Base-by-base conservation (phyloP, 2,113 vertebrate genomes). In the Conger conger region DNA sequence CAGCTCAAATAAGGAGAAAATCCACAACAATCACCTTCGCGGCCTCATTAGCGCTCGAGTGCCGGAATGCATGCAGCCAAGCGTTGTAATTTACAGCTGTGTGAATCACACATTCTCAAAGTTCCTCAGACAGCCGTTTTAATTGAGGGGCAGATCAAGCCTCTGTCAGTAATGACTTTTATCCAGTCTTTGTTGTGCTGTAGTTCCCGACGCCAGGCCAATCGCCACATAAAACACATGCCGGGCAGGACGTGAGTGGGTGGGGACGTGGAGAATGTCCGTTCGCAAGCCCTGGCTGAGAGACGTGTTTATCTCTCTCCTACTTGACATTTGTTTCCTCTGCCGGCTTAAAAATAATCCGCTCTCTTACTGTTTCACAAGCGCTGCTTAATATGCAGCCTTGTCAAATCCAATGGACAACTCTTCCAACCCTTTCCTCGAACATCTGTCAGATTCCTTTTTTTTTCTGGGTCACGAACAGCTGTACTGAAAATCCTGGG, bases 401-500 rank as follows among this genome's bases (percentile, higher is more conserved):
- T n/a, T 45, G 53, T 85, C 82, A 33, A 54, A 30, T 33, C 30
- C 33, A 81, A 73, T 73, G 17, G 33, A 11, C 17, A 45, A 30
- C 4, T 38, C 33, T 53, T n/a, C 79, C 81, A 85, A 76, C 63
- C 36, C 30, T 81, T 53, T 86, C 82, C 73, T 83, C 50, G 63
- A 92, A 92, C 93, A 94, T 92, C 92, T 94, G 93, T 85, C 90
- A 57, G n/a, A 82, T 78, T 81, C 80, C 40, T 80, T 76, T 89
- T 88, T 89, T 88, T 91, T 88, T 91, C 88, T 88, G 5, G 92
- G 89, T 90, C 87, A 82, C 35, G 23, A 68, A 88, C 89, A 88
- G 90, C 87, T 85, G 84, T 45, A 60, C 78, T 84, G 86, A 63
- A 86, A 86, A 91, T 83, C 73, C 54, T 85, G 33, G 5, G 30